A percentile compares a stretch with the other conserved stretches of the same genome.
phyloP scores from a whole-genome alignment of 2,888 invertebrate species.

The Drosophila cyrtoloma region DNA sequence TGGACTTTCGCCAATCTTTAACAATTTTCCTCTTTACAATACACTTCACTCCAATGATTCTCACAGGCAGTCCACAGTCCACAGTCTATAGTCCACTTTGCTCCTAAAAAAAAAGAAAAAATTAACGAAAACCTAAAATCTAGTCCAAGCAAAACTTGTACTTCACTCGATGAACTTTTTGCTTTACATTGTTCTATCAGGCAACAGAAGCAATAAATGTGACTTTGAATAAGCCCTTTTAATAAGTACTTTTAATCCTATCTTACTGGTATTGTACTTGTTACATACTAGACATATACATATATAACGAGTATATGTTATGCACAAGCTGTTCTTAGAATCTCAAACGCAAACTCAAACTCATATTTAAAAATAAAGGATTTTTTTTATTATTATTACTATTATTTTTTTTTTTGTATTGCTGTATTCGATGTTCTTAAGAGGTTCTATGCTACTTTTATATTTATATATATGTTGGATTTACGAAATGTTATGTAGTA shows the following conservation, averaged over 20 bases:
- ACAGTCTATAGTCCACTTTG: constrained; percentile 32
- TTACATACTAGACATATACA: neutral
- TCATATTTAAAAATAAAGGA: neutral
- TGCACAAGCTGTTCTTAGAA: constrained; percentile 29
- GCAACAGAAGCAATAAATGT: constrained; percentile 36
- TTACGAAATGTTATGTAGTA: neutral
- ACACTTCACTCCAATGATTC: constrained; percentile 16
- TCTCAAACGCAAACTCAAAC: constrained; percentile 29
- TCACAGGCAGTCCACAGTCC: constrained; percentile 31
- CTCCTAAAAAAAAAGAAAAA: neutral
- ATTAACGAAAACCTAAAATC: neutral
- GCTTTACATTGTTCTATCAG: constrained; percentile 30
- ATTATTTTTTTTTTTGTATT: constrained; percentile 3
- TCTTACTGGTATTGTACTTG: neutral
- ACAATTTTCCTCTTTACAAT: constrained; percentile 10
- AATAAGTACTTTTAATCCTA: neutral
- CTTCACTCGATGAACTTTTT: constrained; percentile 13
- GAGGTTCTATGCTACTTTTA: neutral
- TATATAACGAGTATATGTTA: neutral
- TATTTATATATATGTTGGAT: neutral
- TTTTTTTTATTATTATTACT: neutral
- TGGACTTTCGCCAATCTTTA: constrained; percentile 30
- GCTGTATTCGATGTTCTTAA: neutral
- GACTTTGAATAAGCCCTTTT: constrained; percentile 13
- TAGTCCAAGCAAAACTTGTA: constrained; percentile 3